Evolutionary conservation across 2,797 vertebrate species (phyloP), one percentile per base, ranked within the genome.

Genomic region (Falco columbarius): DNA sequence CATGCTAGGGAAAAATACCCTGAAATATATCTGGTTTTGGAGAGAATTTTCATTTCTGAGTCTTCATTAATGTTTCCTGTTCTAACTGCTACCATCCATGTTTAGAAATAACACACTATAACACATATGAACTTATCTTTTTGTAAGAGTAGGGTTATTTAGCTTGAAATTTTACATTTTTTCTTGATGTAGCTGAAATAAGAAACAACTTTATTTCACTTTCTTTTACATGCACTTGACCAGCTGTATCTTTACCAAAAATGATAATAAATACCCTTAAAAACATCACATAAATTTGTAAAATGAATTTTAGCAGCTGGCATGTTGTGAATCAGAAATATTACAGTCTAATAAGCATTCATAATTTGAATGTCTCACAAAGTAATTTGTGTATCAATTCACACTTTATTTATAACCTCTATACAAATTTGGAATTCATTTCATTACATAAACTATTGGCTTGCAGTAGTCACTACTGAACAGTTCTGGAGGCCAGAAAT

Each of bases 31-130:
- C n/a, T 52, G 22, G n/a, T 77, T 87, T 47, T 52, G 4, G 42
- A 76, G 24, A 76, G 6, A 54, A 46, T 62, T 58, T 86, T 56
- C 0, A 30, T 77, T 70, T 68, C 36, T n/a, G 22, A 58, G 3
- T 46, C 66, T 81, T 80, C 54, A 30, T 58, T 9, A 73, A 38
- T 6, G 10, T 56, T 67, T 75, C 13, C 3, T 67, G 4, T 65
- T 85, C 24, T 44, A 75, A 67, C 19, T 2, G 26, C 67, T 80
- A 56, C 5, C 9, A 54, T 2, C 46, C 0, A 0, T 40, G 1
- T 38, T 42, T 34, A 72, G 59, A 77, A 74, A 55, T 67, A 81
- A 42, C 17, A 16, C 6, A 18, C 7, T 29, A 20, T n/a, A 84
- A 71, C 38, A 58, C 6, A 46, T 5, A 36, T 34, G 5, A 84